Evolutionary conservation across 2,888 invertebrate species (phyloP).

Genomic region (Homarus gammarus): DNA sequence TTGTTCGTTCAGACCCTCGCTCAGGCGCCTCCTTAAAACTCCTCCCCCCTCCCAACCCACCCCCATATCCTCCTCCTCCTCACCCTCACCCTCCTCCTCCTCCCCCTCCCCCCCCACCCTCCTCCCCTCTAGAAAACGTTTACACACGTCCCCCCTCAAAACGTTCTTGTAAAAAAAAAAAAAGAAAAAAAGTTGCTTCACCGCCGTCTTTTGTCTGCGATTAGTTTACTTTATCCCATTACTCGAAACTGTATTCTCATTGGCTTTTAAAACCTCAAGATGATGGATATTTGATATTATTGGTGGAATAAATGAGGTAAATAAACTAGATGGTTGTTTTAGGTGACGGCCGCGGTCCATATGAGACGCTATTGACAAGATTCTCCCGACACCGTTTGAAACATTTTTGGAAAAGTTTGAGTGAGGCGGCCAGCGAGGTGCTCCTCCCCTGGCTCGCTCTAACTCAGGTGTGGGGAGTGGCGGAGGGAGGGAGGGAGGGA

Average conservation of each 20-base stretch:
- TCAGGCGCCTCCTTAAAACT: not conserved
- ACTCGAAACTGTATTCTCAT: too few relatives aligned
- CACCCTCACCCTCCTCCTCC: not conserved
- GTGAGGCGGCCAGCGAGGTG: not conserved
- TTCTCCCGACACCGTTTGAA: not conserved
- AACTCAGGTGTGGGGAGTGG: not conserved
- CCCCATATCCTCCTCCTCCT: too few relatives aligned
- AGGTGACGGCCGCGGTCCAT: too few relatives aligned
- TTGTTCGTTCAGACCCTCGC: constrained; percentile 28
- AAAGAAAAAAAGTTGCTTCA: too few relatives aligned
- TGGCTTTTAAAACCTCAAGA: too few relatives aligned
- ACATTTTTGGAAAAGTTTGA: not conserved
- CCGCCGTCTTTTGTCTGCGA: too few relatives aligned
- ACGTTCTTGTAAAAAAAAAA: not conserved
- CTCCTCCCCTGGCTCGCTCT: not conserved
- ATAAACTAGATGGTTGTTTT: too few relatives aligned
- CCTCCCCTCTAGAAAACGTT: not conserved
- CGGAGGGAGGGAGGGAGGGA: not conserved
- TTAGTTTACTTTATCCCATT: too few relatives aligned
- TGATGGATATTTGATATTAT: too few relatives aligned
- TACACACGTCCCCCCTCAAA: not conserved
- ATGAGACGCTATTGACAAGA: not conserved
- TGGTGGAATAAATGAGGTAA: too few relatives aligned
- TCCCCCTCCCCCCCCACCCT: not conserved
- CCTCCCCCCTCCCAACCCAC: not conserved